Percentiles rank a stretch among this genome's conserved stretches.
phyloP scores from a whole-genome alignment of 2,888 invertebrate species.

The Opisthograptis luteolata region DNA sequence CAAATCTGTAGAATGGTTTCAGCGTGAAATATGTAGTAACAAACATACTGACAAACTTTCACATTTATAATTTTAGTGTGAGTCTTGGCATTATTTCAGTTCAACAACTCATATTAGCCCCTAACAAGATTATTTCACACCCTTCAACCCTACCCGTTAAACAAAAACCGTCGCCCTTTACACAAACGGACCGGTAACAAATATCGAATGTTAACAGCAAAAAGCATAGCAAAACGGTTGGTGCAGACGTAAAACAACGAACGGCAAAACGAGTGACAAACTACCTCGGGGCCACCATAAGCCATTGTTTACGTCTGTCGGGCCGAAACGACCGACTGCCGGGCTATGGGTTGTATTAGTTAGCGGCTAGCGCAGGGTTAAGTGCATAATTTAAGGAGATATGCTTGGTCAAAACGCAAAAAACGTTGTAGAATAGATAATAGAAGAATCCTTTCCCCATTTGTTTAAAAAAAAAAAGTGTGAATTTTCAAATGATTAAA shows the following conservation, averaged over 20 bases:
- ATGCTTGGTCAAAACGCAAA: too few species aligned
- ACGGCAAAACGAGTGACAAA: constrained; percentile 59
- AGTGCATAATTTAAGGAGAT: constrained; percentile 27
- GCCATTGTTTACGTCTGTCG: constrained; percentile 53
- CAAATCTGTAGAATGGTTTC: too few species aligned
- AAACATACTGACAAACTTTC: too few species aligned
- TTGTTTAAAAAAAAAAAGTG: too few species aligned
- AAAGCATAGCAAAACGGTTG: constrained; percentile 44
- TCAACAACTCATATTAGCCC: constrained; percentile 1
- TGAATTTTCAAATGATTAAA: too few species aligned
- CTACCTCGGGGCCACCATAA: constrained; percentile 43
- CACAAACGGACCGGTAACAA: constrained; percentile 29
- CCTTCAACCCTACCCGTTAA: constrained; percentile 7
- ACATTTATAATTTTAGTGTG: too few species aligned
- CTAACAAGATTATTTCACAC: constrained; percentile 34
- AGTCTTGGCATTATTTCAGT: not conserved
- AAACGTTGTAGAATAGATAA: too few species aligned
- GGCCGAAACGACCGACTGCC: constrained; percentile 36
- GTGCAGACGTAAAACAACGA: constrained; percentile 54
- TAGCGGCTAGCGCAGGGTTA: constrained; percentile 26
- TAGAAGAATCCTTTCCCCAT: too few species aligned
- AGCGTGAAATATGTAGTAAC: too few species aligned
- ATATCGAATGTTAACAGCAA: constrained; percentile 50
- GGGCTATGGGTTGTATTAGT: constrained; percentile 37
- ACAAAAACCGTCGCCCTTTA: constrained; percentile 17